These are phyloP conservation scores for Helicoverpa armigera DNA, from an alignment of 1,140 invertebrate genomes.

Conservation along the genomic window DNA sequence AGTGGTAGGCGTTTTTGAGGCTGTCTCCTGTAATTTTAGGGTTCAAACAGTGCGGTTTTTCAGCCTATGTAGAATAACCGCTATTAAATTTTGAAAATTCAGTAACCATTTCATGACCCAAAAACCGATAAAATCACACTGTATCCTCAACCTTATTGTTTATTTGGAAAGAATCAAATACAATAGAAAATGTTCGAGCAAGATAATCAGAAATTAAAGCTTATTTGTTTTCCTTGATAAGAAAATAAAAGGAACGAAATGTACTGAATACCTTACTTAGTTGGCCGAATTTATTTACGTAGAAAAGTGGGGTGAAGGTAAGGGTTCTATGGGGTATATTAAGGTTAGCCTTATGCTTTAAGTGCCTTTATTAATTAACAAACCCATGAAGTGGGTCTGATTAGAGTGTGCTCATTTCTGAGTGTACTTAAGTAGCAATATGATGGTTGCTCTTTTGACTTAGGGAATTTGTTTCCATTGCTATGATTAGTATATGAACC, in stretches of 20 bases:
- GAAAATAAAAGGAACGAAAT: conserved; percentile 25
- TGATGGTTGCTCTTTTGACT: not conserved
- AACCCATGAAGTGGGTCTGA: not conserved
- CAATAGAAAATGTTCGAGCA: conserved; percentile 41
- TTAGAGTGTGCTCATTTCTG: too few species aligned
- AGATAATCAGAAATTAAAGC: conserved; percentile 46
- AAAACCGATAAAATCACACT: not conserved
- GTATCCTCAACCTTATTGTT: conserved; percentile 6
- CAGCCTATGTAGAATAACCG: too few species aligned
- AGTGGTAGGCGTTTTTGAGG: too few species aligned
- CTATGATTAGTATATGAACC: too few species aligned
- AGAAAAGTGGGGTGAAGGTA: not conserved
- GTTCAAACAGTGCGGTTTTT: too few species aligned
- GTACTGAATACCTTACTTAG: not conserved
- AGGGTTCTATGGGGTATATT: not conserved
- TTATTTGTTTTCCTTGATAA: conserved; percentile 38
- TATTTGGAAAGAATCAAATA: conserved; percentile 39
- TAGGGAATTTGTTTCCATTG: too few species aligned
- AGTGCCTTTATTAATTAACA: conserved; percentile 26
- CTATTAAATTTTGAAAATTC: too few species aligned
- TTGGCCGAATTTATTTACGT: conserved; percentile 17
- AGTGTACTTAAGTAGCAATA: not conserved
- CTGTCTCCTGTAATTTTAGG: too few species aligned
- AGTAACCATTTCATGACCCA: too few species aligned
- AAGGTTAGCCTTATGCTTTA: not conserved